These are phyloP conservation scores for Neocrepidodera transversa DNA, from an alignment of 2,888 invertebrate genomes.

Conservation along the genomic window DNA sequence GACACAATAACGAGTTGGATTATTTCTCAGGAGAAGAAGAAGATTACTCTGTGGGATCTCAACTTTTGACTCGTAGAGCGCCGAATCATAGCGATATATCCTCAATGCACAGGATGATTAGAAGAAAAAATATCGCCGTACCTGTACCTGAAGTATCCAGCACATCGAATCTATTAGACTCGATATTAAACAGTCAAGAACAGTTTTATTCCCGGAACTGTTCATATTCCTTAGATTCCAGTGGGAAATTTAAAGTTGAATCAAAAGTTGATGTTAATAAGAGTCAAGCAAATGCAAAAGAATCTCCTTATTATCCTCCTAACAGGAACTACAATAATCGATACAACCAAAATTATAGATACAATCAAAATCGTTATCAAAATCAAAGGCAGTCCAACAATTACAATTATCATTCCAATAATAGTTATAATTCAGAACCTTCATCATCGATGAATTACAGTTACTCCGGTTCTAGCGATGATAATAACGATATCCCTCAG, in stretches of 20 bases:
- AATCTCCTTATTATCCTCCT: constrained; percentile 31
- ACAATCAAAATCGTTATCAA: constrained; percentile 30
- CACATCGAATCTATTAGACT: constrained; percentile 70
- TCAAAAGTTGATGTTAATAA: constrained; percentile 35
- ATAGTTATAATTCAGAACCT: constrained; percentile 32
- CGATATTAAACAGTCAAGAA: constrained; percentile 75
- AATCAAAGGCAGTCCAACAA: constrained; percentile 37
- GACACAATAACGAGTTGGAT: constrained; percentile 72
- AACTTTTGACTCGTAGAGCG: constrained; percentile 53
- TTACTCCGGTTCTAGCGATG: constrained; percentile 18
- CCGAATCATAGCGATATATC: constrained; percentile 59
- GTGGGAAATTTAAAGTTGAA: constrained; percentile 69
- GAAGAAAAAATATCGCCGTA: constrained; percentile 60
- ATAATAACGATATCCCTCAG: constrained; percentile 47
- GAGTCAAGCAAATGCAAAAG: constrained; percentile 23
- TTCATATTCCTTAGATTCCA: constrained; percentile 65
- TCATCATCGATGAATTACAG: constrained; percentile 37
- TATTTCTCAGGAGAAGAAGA: constrained; percentile 64
- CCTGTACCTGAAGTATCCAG: constrained; percentile 57
- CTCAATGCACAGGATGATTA: constrained; percentile 48
- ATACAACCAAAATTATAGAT: constrained; percentile 30
- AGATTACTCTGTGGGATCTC: constrained; percentile 37
- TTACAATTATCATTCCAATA: constrained; percentile 36
- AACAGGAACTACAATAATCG: constrained; percentile 26
- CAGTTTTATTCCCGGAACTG: constrained; percentile 72